phyloP scores from a whole-genome alignment of 2,113 vertebrate genomes.

The Aphelocoma coerulescens region DNA sequence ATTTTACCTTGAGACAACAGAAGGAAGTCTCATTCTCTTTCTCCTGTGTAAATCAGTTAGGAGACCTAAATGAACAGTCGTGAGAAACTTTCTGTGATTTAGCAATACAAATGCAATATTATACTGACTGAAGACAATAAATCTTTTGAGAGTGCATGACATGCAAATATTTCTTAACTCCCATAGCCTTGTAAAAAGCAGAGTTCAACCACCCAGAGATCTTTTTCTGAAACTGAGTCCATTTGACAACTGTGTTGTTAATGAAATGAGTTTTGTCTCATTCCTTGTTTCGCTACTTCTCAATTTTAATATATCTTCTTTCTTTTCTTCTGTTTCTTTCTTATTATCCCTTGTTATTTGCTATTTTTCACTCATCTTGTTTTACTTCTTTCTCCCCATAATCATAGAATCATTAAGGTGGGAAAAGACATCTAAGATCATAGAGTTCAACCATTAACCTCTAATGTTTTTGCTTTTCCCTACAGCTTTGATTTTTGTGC shows the following conservation, averaged over 20 bases:
- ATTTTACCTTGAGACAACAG: not conserved
- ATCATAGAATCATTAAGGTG: not conserved
- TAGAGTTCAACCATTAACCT: not conserved
- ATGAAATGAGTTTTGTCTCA: not conserved
- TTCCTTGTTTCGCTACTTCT: not conserved
- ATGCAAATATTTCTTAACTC: not conserved
- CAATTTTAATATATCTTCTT: not conserved
- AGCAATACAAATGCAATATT: not conserved
- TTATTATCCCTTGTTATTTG: not conserved
- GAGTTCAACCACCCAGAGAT: not conserved
- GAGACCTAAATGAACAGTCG: not conserved
- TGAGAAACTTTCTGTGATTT: not conserved
- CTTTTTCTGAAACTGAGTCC: not conserved
- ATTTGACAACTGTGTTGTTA: not conserved
- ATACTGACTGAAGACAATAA: not conserved
- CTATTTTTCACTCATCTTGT: not conserved
- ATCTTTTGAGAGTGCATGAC: not conserved
- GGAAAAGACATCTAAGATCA: not conserved
- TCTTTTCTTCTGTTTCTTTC: not conserved
- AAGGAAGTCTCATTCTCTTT: not conserved
- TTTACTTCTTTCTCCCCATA: not conserved
- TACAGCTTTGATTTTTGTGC: not conserved
- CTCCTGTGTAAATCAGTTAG: not conserved
- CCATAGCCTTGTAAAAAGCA: not conserved
- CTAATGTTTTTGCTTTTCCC: not conserved